A percentile compares a stretch with the other conserved stretches of the same genome.
Evolutionary conservation across 2,888 invertebrate species (phyloP).

Genomic region (Allolobophora icterica): DNA sequence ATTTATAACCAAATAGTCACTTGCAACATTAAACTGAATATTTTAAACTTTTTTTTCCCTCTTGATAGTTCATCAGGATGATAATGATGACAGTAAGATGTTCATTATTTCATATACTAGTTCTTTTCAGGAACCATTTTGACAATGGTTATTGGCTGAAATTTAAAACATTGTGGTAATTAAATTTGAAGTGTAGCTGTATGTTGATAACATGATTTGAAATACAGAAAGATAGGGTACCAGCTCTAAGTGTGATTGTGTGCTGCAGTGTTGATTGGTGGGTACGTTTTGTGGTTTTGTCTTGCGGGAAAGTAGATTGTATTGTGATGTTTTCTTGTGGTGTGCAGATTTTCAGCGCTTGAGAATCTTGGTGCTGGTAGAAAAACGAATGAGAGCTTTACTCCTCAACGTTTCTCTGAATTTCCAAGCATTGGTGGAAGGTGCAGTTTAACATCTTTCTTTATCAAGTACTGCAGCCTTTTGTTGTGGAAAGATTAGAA

Average conservation of each 20-base stretch:
- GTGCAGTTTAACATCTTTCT: not conserved
- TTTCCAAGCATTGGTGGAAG: not conserved
- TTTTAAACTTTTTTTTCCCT: too few species aligned
- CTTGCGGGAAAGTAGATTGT: not conserved
- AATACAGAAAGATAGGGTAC: not conserved
- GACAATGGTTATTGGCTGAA: not conserved
- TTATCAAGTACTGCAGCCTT: not conserved
- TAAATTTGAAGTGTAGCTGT: not conserved
- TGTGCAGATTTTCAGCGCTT: constrained; percentile 5
- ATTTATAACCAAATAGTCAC: not conserved
- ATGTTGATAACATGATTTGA: not conserved
- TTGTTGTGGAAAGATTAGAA: not conserved
- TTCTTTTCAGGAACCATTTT: not conserved
- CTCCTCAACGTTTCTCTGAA: not conserved
- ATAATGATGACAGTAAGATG: not conserved
- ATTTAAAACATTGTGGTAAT: not conserved
- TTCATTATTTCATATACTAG: not conserved
- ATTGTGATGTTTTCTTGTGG: not conserved
- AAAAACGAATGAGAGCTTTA: not conserved
- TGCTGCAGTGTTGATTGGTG: not conserved
- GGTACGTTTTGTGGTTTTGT: constrained; percentile 5
- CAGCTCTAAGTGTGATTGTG: not conserved
- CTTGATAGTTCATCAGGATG: not conserved
- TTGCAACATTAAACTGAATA: not conserved
- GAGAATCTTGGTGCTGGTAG: constrained; percentile 2